Evolutionary conservation across 30 jellyfish, hydroid and myxozoan species (phyloP), one percentile per base, ranked within the genome.

Genomic region (Cassiopea xamachana): DNA sequence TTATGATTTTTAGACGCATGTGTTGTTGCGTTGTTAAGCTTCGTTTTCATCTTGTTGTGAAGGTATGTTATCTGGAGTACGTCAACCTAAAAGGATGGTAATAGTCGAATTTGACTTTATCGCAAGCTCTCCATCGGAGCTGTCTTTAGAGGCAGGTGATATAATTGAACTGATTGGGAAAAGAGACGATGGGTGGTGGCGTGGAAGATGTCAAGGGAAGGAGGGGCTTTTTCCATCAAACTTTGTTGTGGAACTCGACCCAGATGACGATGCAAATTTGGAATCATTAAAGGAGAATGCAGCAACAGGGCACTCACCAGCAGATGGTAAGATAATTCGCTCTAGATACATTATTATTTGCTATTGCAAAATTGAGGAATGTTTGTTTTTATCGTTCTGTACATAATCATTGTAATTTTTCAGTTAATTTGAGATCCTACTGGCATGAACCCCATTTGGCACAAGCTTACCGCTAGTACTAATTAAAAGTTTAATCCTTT

Each of bases 101-200:
- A 89, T 91, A 4, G 97, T 93, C 16, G 85, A 84, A 60, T 91
- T 68, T n/a, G 94, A 85, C 50, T 91, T 77, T 60, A 46, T 60
- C 1, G 82, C 92, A 1, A 49, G 49, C 47, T 79, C 90, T 8
- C 85, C 71, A 43, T 59, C 55, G 69, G 97, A 91, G 69, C 61
- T 91, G 1, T 48, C 89, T 46, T 48, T 91, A 44, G 94, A 84
- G 61, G 97, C 94, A 75, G 97, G 97, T 13, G 97, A 91, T 67
- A 73, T 91, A n/a, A 70, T 91, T 6, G 85, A 77, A 49, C 89
- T 91, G 2, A 45, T 79, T 10, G 92, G 78, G 16, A 73, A 80
- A 72, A 79, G 92, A 50, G 55, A 60, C 70, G 90, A 80, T 84
- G 97, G 97, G 2, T 91, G 97, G 97, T 85, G 85, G 88, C 91